Evolutionary conservation across 2,888 invertebrate genomes (phyloP).

Genomic region (Drosophila differens): DNA sequence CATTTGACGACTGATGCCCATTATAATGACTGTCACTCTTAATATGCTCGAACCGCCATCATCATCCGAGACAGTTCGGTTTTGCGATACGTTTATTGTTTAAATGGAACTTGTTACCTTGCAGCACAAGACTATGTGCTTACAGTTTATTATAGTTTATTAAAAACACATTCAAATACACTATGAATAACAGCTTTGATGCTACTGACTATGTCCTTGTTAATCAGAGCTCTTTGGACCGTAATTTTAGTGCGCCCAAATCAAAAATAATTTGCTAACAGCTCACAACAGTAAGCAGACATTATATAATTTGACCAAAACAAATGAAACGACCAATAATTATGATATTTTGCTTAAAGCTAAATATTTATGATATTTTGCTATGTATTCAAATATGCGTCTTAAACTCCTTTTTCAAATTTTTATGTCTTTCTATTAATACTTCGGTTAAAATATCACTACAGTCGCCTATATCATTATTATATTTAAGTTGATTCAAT

Average conservation of each 20-base stretch:
- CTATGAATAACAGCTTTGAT: background rate
- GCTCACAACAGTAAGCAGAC: background rate
- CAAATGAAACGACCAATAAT: background rate
- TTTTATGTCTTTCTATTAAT: background rate
- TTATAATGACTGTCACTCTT: slow-evolving; percentile 53
- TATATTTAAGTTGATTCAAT: background rate
- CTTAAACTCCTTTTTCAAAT: background rate
- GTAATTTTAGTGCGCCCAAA: background rate
- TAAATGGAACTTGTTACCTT: background rate
- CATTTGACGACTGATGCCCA: slow-evolving; percentile 44
- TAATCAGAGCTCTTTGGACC: background rate
- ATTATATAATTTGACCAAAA: background rate
- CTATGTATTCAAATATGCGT: too few relatives aligned
- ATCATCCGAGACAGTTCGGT: background rate
- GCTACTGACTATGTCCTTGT: background rate
- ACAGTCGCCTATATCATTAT: background rate
- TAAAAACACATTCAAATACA: background rate
- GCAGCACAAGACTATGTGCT: background rate
- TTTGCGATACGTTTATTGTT: background rate
- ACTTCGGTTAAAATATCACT: background rate
- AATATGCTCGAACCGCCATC: slow-evolving; percentile 18
- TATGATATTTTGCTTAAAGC: background rate
- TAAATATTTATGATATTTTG: too few relatives aligned
- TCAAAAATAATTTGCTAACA: background rate
- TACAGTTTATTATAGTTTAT: background rate